phyloP scores from a whole-genome alignment of 2,797 vertebrate species.

The Helarctos malayanus region DNA sequence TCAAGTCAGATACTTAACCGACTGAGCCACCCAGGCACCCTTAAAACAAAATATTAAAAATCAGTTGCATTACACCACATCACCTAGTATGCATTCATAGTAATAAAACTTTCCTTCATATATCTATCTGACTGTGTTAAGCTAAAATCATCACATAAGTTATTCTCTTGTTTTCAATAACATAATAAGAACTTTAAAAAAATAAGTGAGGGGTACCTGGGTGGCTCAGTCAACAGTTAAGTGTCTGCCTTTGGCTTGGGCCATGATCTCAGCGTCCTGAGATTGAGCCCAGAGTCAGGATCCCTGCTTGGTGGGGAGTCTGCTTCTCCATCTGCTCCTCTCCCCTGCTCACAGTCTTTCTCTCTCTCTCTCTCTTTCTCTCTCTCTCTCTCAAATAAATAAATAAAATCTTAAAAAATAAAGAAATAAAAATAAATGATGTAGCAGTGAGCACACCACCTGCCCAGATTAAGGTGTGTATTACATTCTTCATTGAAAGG shows the following conservation, averaged over 20 bases:
- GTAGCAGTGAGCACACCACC: background rate
- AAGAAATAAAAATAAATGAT: background rate
- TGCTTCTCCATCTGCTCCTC: background rate
- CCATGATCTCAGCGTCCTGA: background rate
- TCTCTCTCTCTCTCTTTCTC: background rate
- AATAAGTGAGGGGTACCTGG: background rate
- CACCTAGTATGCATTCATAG: background rate
- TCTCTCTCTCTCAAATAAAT: background rate
- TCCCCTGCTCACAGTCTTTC: background rate
- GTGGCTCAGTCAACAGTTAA: background rate
- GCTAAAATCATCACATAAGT: background rate
- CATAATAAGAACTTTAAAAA: background rate
- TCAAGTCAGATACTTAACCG: background rate
- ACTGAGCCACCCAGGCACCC: background rate
- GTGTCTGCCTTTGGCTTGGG: background rate
- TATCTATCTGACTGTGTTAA: background rate
- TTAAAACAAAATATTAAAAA: conserved; percentile 9
- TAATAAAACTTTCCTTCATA: background rate
- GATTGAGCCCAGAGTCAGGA: background rate
- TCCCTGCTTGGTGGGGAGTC: background rate
- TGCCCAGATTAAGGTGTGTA: background rate
- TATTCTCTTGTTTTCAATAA: background rate
- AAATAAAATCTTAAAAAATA: background rate
- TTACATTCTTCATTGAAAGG: background rate
- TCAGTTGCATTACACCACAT: background rate